Base-by-base conservation (phyloP, 2,797 vertebrate genomes). In the Hephaestus fuliginosus region DNA sequence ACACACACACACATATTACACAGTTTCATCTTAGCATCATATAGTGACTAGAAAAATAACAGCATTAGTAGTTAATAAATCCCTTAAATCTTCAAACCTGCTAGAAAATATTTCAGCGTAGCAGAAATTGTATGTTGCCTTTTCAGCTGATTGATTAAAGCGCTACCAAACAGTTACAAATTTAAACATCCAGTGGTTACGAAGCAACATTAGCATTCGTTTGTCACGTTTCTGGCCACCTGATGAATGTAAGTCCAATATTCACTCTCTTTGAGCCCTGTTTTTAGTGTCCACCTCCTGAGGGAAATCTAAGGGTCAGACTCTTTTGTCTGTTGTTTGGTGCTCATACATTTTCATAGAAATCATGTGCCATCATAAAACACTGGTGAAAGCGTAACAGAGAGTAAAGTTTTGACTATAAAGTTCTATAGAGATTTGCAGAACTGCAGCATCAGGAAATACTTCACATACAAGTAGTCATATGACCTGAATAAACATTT, bases 221-320 rank as follows among this genome's bases (percentile, higher is more conserved):
- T 28, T 22, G 5, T 56, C 53, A 30, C 7, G 53, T 30, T 15
- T 56, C 13, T 13, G 14, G 6, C 28, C 51, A 77, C 30, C 66
- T 63, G 30, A 57, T 49, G 53, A 71, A 78, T 14, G 10, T 14
- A 30, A 56, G 25, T 30, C 53, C 25, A 30, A 7, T 57, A 52
- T 22, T 12, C 4, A 12, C 56, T 66, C 63, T 17, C 15, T 76
- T 72, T 58, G 25, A 70, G 33, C 49, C 12, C 48, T 43, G 67
- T 76, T 57, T 36, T 74, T 70, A 69, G 48, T 71, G 51, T 68
- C 46, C 14, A 62, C 20, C 20, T 66, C 55, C 43, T 33, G 71
- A 64, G 7, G 55, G 28, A 70, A 46, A 36, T 25, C 25, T 25
- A 25, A 25, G 25, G 25, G 25, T 25, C 25, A 25, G 2, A 25